Percentiles rank a stretch among this genome's conserved stretches.
phyloP scores from a whole-genome alignment of 1,140 invertebrate species.

The Philaenus spumarius region DNA sequence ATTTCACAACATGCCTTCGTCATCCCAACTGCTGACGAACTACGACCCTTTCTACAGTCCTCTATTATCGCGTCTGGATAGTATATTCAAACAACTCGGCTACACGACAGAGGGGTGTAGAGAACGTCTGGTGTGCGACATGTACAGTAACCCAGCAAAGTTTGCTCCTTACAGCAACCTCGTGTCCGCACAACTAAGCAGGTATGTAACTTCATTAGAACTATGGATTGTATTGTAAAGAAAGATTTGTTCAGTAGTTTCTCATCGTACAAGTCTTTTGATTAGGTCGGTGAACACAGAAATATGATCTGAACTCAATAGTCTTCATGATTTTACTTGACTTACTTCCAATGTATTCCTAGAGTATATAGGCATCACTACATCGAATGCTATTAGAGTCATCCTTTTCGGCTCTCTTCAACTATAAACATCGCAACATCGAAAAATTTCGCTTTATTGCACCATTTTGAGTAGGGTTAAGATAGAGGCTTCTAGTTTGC shows the following conservation, averaged over 20 bases:
- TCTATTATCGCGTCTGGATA: constrained; percentile 67
- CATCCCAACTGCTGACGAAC: constrained; percentile 70
- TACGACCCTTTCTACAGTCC: constrained; percentile 85
- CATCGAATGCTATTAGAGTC: too few relatives aligned
- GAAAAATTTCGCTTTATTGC: too few relatives aligned
- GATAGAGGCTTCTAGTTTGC: too few relatives aligned
- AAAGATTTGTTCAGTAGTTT: neutral
- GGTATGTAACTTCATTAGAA: constrained; percentile 41
- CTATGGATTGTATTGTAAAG: neutral
- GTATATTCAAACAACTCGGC: constrained; percentile 71
- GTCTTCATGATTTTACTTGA: too few relatives aligned
- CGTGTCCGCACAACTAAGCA: constrained; percentile 77
- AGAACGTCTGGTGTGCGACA: constrained; percentile 74
- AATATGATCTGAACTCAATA: too few relatives aligned
- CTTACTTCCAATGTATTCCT: too few relatives aligned
- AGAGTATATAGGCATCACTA: too few relatives aligned
- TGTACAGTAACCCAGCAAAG: constrained; percentile 78
- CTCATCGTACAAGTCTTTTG: too few relatives aligned
- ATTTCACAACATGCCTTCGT: constrained; percentile 77
- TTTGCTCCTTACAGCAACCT: constrained; percentile 80
- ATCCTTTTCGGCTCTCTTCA: too few relatives aligned
- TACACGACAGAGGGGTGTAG: constrained; percentile 59
- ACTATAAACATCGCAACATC: too few relatives aligned
- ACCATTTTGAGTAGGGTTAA: too few relatives aligned
- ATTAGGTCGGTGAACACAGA: too few relatives aligned